Evolutionary conservation across 2,797 vertebrate genomes (phyloP).

Genomic region (Danio tinwini): DNA sequence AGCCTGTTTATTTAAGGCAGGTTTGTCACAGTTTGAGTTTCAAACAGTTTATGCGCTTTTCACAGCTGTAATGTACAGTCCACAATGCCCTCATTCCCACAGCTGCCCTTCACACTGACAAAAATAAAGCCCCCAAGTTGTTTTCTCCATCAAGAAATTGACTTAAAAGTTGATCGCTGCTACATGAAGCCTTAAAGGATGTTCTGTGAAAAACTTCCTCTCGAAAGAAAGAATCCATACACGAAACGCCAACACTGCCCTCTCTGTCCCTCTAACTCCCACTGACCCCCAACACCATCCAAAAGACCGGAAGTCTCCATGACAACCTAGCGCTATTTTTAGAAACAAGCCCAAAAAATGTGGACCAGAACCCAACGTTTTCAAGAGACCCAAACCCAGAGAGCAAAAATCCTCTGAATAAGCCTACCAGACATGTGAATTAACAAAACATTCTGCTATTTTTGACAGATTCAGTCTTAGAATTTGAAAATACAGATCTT

Average conservation of each 20-base stretch:
- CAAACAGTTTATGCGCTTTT: constrained; percentile 36
- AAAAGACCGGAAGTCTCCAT: constrained; percentile 79
- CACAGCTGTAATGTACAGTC: constrained; percentile 38
- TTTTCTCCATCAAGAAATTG: constrained; percentile 46
- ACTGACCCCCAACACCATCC: constrained; percentile 71
- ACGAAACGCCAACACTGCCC: constrained; percentile 74
- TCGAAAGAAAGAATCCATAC: constrained; percentile 66
- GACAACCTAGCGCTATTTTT: constrained; percentile 80
- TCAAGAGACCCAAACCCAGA: constrained; percentile 33
- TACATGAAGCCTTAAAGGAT: constrained; percentile 13
- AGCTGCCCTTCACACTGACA: constrained; percentile 42
- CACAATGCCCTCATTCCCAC: constrained; percentile 3
- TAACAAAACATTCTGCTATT: constrained; percentile 60
- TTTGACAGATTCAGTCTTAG: constrained; percentile 46
- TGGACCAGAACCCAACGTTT: constrained; percentile 64
- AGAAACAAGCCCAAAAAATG: constrained; percentile 73
- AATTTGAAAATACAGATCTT: constrained; percentile 10
- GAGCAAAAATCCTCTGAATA: constrained; percentile 36
- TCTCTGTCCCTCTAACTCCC: constrained; percentile 68
- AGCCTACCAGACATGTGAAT: constrained; percentile 47
- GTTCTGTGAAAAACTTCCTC: constrained; percentile 44
- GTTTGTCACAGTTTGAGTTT: constrained; percentile 38
- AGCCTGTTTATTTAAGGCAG: constrained; percentile 50
- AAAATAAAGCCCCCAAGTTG: constrained; percentile 51
- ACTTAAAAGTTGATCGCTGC: constrained; percentile 4